Evolutionary conservation across 2,888 invertebrate species (phyloP).

Genomic region (Pristionchus maxplancki): DNA sequence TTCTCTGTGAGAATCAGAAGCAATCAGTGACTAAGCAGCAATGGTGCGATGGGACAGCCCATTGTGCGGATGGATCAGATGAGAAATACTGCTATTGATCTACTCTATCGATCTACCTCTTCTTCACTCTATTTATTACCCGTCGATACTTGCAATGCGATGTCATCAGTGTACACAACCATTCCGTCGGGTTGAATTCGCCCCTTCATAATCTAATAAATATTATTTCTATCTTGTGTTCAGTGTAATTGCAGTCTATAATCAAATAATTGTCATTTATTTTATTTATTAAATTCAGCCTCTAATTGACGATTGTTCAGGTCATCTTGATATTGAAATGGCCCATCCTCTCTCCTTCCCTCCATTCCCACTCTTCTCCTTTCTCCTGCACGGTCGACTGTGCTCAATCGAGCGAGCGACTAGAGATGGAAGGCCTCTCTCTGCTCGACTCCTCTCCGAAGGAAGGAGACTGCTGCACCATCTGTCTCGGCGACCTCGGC

Average conservation of each 20-base stretch:
- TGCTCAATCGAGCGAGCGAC: no score
- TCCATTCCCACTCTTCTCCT: no score
- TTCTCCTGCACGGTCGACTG: no score
- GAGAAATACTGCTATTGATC: slow-evolving; percentile 71
- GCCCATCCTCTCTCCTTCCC: no score
- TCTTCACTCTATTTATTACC: background rate
- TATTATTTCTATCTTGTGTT: background rate
- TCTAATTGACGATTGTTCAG: no score
- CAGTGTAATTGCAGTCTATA: background rate
- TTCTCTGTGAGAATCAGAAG: slow-evolving; percentile 76
- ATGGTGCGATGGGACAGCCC: slow-evolving; percentile 74
- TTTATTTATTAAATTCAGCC: no score
- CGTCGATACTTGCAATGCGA: background rate
- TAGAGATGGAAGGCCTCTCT: no score
- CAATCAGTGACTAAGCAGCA: slow-evolving; percentile 71
- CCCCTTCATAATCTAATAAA: slow-evolving; percentile 31
- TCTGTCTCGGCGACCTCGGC: no score
- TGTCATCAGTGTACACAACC: slow-evolving; percentile 6
- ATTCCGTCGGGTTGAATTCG: slow-evolving; percentile 6
- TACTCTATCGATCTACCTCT: background rate
- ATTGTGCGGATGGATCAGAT: slow-evolving; percentile 75
- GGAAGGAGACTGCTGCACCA: no score
- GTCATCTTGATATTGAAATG: no score
- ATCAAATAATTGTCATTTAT: no score
- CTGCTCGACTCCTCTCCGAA: no score